Evolutionary conservation across 2,797 vertebrate genomes (phyloP), one percentile per base, ranked within the genome.

Genomic region (Paedocypris micromegethes): DNA sequence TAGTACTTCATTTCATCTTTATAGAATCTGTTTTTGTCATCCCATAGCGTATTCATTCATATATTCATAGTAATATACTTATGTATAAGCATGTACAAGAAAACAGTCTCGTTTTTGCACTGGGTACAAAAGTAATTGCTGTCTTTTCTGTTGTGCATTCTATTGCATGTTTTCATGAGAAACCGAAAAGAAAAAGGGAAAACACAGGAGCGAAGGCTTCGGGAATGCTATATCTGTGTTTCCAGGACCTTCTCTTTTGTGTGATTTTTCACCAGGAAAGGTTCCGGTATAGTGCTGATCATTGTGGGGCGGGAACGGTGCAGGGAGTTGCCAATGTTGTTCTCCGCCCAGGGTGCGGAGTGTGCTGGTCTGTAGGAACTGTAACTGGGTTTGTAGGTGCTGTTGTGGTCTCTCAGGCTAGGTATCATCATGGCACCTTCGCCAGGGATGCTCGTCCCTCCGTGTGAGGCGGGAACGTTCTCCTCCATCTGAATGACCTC

Each of bases 171-270:
- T 85, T 78, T 83, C 75, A 74, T 86, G 84, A 85, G 77, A 67
- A 74, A 74, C 84, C 23, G 23, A 23, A 23, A 23, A 23, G 23
- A 23, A 23, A 23, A 23, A 23, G 23, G 23, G 23, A 23, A 23
- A 23, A 23, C 23, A 23, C 23, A 23, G 23, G 23, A 23, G 23
- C 23, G 75, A 79, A 76, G 75, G 80, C 73, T 58, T 48, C 60
- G 63, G 77, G 75, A 80, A 78, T 75, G 83, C 96, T 90, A 98
- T 83, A 98, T 98, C 88, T 98, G 96, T 78, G 96, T 98, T 86
- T 98, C 96, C 91, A 98, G 96, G 86, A 98, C 95, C 87, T 95
- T 97, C 82, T 98, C 96, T 88, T 98, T 98, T 83, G 90, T 84
- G 70, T 96, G 94, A 90, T 92, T 94, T 88, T 95, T 95, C 83